Evolutionary conservation across 2,113 vertebrate genomes (phyloP).

Genomic region (Marmota flaviventris): DNA sequence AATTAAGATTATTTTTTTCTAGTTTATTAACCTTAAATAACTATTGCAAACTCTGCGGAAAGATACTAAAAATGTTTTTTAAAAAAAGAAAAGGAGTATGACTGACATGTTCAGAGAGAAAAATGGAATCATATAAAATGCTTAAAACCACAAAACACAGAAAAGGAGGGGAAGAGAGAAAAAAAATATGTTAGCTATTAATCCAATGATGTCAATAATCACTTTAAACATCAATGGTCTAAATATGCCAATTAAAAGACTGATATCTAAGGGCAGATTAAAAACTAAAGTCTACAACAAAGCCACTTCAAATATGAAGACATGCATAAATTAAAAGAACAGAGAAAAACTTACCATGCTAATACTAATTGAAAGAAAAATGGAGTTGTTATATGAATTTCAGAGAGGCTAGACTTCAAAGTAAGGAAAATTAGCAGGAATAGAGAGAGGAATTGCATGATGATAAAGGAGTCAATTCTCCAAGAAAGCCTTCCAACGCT

Average conservation of each 20-base stretch:
- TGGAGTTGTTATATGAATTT: background rate
- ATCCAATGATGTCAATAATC: background rate
- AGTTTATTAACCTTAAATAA: background rate
- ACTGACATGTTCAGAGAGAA: background rate
- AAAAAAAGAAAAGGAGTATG: background rate
- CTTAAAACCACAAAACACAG: background rate
- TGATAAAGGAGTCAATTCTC: background rate
- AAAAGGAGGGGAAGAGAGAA: background rate
- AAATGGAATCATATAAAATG: background rate
- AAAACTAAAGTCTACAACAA: background rate
- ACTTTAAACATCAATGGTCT: background rate
- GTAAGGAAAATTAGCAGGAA: background rate
- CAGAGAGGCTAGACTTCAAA: background rate
- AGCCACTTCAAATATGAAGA: background rate
- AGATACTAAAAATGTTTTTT: background rate
- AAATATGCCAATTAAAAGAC: background rate
- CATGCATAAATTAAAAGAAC: background rate
- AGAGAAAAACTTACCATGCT: background rate
- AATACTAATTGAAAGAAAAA: background rate
- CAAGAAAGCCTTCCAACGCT: background rate
- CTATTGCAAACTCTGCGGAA: background rate
- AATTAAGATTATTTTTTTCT: background rate
- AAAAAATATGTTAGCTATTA: background rate
- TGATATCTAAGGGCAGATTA: background rate
- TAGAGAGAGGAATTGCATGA: background rate